These are phyloP conservation scores for Drosophila pandora DNA, from an alignment of 1,140 invertebrate species.

Conservation along the genomic window DNA sequence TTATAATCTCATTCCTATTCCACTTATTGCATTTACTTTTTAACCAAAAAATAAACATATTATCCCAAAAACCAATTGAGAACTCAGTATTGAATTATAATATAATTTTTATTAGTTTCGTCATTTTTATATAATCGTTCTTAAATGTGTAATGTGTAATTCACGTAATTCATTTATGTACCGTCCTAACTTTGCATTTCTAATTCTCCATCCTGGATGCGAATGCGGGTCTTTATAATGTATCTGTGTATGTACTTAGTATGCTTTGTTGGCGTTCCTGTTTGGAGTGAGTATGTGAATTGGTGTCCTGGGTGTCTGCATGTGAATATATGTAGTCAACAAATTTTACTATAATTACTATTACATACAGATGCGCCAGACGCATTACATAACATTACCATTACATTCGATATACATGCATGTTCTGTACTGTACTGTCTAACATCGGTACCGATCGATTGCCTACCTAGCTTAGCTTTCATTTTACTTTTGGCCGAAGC, in stretches of 20 bases:
- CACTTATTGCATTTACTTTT: slow-evolving; percentile 1
- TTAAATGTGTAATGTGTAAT: slow-evolving; percentile 75
- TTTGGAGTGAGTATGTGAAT: slow-evolving; percentile 38
- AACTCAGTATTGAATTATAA: slow-evolving; percentile 56
- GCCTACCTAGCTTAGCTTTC: slow-evolving; percentile 74
- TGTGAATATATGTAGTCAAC: slow-evolving; percentile 72
- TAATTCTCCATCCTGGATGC: slow-evolving; percentile 64
- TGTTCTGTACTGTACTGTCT: slow-evolving; percentile 38
- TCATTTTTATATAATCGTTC: slow-evolving; percentile 77
- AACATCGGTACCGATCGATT: slow-evolving; percentile 52
- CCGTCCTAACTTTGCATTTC: slow-evolving; percentile 63
- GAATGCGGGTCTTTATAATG: slow-evolving; percentile 47
- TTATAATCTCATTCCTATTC: background rate
- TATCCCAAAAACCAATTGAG: background rate
- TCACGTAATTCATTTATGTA: slow-evolving; percentile 69
- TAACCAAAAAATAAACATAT: background rate
- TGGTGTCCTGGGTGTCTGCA: slow-evolving; percentile 35
- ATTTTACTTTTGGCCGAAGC: slow-evolving; percentile 36
- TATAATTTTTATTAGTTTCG: slow-evolving; percentile 80
- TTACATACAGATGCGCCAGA: slow-evolving; percentile 54
- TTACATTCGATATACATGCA: slow-evolving; percentile 63
- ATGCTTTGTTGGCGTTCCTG: slow-evolving; percentile 43
- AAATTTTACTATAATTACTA: slow-evolving; percentile 73
- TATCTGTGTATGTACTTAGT: slow-evolving; percentile 43
- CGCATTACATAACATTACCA: slow-evolving; percentile 58